Conservation (phyloP, 2,888 invertebrate species). For the Microlaimidae sp. region DNA sequence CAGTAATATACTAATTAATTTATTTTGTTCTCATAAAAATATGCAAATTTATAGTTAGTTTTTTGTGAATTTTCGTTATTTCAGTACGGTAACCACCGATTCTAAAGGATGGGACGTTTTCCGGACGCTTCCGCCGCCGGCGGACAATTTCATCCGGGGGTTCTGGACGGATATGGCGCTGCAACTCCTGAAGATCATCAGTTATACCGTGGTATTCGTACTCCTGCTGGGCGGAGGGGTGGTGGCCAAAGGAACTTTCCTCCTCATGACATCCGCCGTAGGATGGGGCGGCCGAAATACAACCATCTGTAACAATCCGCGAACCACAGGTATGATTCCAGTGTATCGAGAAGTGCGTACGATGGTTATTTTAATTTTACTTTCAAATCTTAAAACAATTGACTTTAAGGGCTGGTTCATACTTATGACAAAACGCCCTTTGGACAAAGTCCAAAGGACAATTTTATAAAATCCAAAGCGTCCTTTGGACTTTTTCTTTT, state of each 20-base stretch:
- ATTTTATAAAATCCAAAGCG: too few relatives aligned
- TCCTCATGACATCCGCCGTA: constrained; percentile 34
- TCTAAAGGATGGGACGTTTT: constrained; percentile 63
- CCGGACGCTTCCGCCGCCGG: constrained; percentile 49
- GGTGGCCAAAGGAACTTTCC: constrained; percentile 21
- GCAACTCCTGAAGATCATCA: constrained; percentile 33
- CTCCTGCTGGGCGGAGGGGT: constrained; percentile 17
- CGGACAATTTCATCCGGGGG: constrained; percentile 27
- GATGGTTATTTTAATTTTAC: too few relatives aligned
- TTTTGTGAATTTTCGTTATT: too few relatives aligned
- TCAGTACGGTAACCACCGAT: neutral
- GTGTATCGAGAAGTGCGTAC: neutral
- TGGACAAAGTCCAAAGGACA: too few relatives aligned
- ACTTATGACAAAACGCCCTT: too few relatives aligned
- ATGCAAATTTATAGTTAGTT: too few relatives aligned
- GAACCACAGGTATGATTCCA: too few relatives aligned
- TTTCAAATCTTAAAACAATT: too few relatives aligned
- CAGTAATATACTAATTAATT: too few relatives aligned
- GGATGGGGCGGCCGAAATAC: constrained; percentile 30
- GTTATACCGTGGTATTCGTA: constrained; percentile 30
- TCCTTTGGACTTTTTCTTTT: too few relatives aligned
- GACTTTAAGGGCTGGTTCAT: too few relatives aligned
- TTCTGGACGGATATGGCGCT: constrained; percentile 31
- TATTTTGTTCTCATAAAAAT: too few relatives aligned
- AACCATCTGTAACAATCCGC: constrained; percentile 25